Evolutionary conservation across 2,888 invertebrate species (phyloP).

Genomic region (Chymomyza fuscimana): DNA sequence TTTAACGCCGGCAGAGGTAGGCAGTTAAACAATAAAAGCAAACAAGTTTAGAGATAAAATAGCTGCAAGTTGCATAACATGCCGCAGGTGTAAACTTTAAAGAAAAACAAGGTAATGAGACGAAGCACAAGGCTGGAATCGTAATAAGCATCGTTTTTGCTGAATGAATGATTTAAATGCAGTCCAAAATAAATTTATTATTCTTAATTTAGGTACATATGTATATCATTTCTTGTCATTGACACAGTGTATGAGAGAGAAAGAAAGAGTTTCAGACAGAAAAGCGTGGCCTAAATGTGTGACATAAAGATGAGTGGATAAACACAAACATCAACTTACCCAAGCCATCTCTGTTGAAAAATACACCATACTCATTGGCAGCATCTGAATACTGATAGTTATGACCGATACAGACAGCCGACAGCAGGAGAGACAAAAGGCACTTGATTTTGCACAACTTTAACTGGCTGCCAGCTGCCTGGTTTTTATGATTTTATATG

Average conservation of each 20-base stretch:
- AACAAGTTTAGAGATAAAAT: conserved; percentile 42
- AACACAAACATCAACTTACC: background rate
- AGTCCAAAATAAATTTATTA: background rate
- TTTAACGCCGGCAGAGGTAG: conserved; percentile 25
- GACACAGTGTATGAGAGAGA: background rate
- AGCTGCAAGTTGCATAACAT: conserved; percentile 32
- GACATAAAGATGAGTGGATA: background rate
- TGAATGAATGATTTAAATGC: background rate
- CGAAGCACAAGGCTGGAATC: background rate
- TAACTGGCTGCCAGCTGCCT: conserved; percentile 34
- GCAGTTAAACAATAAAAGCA: conserved; percentile 33
- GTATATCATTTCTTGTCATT: background rate
- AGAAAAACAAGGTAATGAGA: conserved; percentile 39
- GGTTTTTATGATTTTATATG: background rate
- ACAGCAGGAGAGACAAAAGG: conserved; percentile 26
- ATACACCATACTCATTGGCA: conserved; percentile 36
- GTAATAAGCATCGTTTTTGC: conserved; percentile 40
- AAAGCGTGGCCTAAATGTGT: background rate
- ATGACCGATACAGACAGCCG: background rate
- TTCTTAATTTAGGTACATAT: background rate
- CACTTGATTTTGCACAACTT: conserved; percentile 42
- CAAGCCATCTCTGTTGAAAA: conserved; percentile 18
- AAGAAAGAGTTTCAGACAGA: too few relatives aligned
- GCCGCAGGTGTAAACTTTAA: conserved; percentile 61
- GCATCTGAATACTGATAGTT: conserved; percentile 33